Conservation (phyloP, 2,113 vertebrate genomes). For the Spermophilus dauricus region DNA sequence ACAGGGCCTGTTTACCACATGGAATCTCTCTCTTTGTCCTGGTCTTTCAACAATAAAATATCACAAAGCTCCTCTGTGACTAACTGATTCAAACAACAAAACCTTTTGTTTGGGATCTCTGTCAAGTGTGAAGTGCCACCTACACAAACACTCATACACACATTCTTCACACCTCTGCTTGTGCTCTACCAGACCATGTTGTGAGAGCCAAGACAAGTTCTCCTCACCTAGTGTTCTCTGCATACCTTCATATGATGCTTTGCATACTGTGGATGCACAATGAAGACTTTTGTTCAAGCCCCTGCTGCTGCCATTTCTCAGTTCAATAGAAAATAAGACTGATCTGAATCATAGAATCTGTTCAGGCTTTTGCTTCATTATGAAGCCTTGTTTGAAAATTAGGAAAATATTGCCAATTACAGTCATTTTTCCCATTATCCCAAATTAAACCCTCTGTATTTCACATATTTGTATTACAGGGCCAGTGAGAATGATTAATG, state of each 20-base stretch:
- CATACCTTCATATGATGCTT: neutral
- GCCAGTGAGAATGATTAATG: neutral
- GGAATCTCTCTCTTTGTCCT: neutral
- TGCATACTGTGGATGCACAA: neutral
- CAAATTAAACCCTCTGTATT: neutral
- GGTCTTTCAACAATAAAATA: neutral
- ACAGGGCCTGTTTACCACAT: neutral
- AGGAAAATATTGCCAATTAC: neutral
- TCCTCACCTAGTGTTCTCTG: neutral
- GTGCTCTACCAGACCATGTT: neutral
- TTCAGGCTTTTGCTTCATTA: neutral
- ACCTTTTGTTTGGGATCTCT: neutral
- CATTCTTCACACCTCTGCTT: neutral
- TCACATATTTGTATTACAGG: neutral
- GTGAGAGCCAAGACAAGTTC: constrained; percentile 1
- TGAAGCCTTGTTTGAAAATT: neutral
- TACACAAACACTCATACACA: accelerated
- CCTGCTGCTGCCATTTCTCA: neutral
- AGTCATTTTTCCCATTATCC: neutral
- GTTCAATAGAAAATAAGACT: neutral
- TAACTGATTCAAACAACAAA: neutral
- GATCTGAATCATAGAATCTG: neutral
- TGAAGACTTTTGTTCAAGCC: neutral
- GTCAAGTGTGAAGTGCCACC: neutral
- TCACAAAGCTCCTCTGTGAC: neutral